Conservation (phyloP, 53 echinoderm and acorn worm genomes). For the Temnopleurus reevesii region DNA sequence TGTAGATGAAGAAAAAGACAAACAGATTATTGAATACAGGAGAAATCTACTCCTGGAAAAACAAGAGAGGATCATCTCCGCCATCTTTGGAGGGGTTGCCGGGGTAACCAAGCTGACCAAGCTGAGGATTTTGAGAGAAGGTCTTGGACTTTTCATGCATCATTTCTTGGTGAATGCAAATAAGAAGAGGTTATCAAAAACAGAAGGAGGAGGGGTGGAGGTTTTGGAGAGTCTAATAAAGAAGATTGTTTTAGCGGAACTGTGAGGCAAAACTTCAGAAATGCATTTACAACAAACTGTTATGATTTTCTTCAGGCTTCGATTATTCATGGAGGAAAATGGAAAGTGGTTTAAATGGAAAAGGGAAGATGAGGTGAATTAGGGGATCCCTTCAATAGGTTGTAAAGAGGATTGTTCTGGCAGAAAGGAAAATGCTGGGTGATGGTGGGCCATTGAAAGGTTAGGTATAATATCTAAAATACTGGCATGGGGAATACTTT, state of each 20-base stretch:
- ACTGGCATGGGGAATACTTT: too few species aligned
- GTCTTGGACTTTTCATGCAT: conserved; percentile 81
- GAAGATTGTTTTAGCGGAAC: conserved; percentile 52
- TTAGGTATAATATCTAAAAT: too few species aligned
- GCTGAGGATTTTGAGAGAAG: conserved; percentile 73
- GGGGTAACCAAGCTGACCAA: conserved; percentile 69
- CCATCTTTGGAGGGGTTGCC: conserved; percentile 65
- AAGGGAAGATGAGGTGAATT: background rate
- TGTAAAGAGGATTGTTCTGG: too few species aligned
- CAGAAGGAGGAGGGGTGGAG: background rate
- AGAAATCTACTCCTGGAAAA: conserved; percentile 67
- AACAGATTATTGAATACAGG: too few species aligned
- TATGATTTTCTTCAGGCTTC: too few species aligned
- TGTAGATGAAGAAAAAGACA: too few species aligned
- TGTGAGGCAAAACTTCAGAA: too few species aligned
- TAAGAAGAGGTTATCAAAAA: conserved; percentile 4
- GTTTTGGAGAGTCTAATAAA: background rate
- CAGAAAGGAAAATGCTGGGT: too few species aligned
- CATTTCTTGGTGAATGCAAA: conserved; percentile 80
- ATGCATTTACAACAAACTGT: too few species aligned
- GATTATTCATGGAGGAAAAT: background rate
- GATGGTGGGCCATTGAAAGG: too few species aligned
- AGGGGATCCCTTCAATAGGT: too few species aligned
- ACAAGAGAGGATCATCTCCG: conserved; percentile 50
- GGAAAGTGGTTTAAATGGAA: background rate